Base-by-base conservation (phyloP, 2,888 invertebrate species). In the Bedellia somnulentella region DNA sequence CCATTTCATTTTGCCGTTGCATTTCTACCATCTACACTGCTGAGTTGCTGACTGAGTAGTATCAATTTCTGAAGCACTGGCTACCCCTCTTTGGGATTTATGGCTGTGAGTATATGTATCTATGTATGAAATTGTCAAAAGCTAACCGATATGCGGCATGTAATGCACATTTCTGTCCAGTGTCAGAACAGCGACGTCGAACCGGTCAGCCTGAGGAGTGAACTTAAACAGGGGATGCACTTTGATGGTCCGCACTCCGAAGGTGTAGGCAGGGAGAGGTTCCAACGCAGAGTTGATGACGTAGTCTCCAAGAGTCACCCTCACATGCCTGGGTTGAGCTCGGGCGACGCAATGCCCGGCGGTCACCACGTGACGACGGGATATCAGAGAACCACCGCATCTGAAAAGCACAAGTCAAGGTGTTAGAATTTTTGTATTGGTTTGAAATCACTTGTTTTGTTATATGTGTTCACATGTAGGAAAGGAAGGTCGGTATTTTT, bases 331-430 rank as follows among this genome's bases (percentile, higher is more conserved):
- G 1, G 94, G 91, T 36, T 89, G 86, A 27, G 93, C 92, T 45
- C 93, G 85, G 29, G 94, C 93, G 15, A 94, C 94, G 58, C 94
- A 95, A 59, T 94, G 94, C 1, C 94, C 94, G 3, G 94, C 94
- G 2, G 94, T 94, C 32, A 94, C 92, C 6, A 95, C 93, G 64
- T 93, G 93, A 33, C 89, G 85, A 15, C 92, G 82, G 43, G 93
- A 93, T 44, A 94, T 90, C 38, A 94, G 73, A 1, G 93, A 93
- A 15, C 94, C 94, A 23, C 94, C 94, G 54, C 94, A 94, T 59
- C 94, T 89, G 71, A 30, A 67, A 58, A n/a, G n/a, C n/a, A n/a
- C n/a, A n/a, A n/a, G n/a, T n/a, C n/a, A n/a, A n/a, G n/a, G n/a
- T n/a, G n/a, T n/a, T n/a, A n/a, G n/a, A n/a, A n/a, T n/a, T n/a